Percentiles rank a stretch among this genome's conserved stretches.
Evolutionary conservation across 2,888 invertebrate species (phyloP).

Genomic region (Harmothoe impar): DNA sequence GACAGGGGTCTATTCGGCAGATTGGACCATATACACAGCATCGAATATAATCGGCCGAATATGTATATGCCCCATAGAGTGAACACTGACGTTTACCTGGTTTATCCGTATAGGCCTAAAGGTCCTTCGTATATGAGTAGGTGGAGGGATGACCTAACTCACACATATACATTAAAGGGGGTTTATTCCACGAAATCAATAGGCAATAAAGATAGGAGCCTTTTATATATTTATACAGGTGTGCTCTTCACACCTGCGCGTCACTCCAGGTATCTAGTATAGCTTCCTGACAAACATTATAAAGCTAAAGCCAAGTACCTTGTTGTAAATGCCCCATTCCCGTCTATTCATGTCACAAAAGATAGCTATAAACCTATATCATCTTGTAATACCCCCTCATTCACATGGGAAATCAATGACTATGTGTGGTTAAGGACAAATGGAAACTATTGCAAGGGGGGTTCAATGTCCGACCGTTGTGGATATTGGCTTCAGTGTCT

Average conservation of each 20-base stretch:
- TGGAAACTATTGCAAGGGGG: background rate
- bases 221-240: background rate
- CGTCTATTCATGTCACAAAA: background rate
- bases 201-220: constrained; percentile 22
- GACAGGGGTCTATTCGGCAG: too few relatives aligned
- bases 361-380: background rate
- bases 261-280: background rate
- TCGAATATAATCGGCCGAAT: too few relatives aligned
- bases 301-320: background rate
- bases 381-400: constrained; percentile 3
- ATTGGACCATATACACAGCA: too few relatives aligned
- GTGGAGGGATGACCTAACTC: background rate
- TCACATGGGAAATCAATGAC: background rate
- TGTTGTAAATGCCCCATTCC: background rate
- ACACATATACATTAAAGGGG: background rate
- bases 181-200: background rate
- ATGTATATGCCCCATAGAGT: too few relatives aligned
- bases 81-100: too few relatives aligned
- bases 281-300: too few relatives aligned
- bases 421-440: background rate
- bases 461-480: background rate
- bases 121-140: too few relatives aligned
- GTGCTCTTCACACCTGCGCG: background rate
- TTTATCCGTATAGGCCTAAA: too few relatives aligned
- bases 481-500: background rate